phyloP scores from a whole-genome alignment of 2,113 vertebrate species.

The Mugil cephalus region DNA sequence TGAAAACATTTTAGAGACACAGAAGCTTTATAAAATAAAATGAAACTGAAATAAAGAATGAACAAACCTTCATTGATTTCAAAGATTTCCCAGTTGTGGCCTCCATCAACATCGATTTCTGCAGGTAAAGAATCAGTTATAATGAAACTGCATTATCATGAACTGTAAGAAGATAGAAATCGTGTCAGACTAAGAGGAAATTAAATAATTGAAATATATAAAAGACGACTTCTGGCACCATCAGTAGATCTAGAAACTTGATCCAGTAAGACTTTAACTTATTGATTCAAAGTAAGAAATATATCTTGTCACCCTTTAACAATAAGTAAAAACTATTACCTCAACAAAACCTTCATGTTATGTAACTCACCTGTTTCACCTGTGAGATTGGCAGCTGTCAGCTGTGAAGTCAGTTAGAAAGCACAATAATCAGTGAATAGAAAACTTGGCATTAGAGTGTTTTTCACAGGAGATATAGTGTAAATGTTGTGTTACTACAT shows the following conservation, averaged over 20 bases:
- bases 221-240: no score
- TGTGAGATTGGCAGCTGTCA: not conserved
- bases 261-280: no score
- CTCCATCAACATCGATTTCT: constrained; percentile 87
- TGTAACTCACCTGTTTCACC: constrained; percentile 61
- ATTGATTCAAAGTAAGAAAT: no score
- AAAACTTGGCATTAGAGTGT: not conserved
- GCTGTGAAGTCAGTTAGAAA: constrained; percentile 24
- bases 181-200: no score
- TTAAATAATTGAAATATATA: no score
- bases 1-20: not conserved
- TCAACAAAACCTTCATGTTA: not conserved
- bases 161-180: no score
- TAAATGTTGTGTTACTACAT: no score
- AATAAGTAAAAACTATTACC: no score
- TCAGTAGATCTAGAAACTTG: no score
- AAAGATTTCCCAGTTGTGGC: constrained; percentile 88
- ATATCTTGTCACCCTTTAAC: no score
- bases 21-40: not conserved
- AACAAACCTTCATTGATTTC: constrained; percentile 89
- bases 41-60: not conserved
- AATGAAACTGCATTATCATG: not conserved
- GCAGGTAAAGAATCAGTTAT: constrained; percentile 41
- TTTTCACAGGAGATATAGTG: no score
- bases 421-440: not conserved